Percentiles rank a stretch among this genome's conserved stretches.
Conservation (phyloP, 2,888 invertebrate genomes). For the Chrysopilus asiliformis region DNA sequence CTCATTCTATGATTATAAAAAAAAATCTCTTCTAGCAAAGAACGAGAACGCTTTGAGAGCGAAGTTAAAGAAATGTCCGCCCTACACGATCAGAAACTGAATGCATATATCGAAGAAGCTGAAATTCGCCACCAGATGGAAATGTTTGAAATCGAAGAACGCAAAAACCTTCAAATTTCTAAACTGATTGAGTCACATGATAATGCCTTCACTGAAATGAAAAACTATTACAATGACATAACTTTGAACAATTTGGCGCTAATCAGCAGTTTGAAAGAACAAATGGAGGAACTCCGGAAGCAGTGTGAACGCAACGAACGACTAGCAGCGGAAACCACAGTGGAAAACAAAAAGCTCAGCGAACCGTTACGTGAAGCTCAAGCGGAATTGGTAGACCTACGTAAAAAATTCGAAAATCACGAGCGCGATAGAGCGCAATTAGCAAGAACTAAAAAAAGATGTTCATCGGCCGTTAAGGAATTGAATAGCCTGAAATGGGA, state of each 20-base stretch:
- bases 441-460: constrained; percentile 33
- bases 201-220: constrained; percentile 74
- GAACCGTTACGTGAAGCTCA: constrained; percentile 61
- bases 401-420: constrained; percentile 67
- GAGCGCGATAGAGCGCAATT: constrained; percentile 71
- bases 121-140: constrained; percentile 66
- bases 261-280: constrained; percentile 79
- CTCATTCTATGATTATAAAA: no score
- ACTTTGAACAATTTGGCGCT: constrained; percentile 84
- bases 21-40: no score
- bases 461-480: constrained; percentile 37
- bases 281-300: constrained; percentile 60
- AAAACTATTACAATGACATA: constrained; percentile 90
- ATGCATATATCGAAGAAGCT: constrained; percentile 54
- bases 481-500: constrained; percentile 48
- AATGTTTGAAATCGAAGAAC: constrained; percentile 77
- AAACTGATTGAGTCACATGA: constrained; percentile 72
- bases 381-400: constrained; percentile 55
- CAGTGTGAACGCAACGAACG: constrained; percentile 67
- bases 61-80: constrained; percentile 49
- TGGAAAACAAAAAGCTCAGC: constrained; percentile 58
- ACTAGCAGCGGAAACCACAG: constrained; percentile 39
- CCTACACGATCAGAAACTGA: constrained; percentile 47
- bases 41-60: constrained; percentile 49
- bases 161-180: constrained; percentile 77